phyloP scores from a whole-genome alignment of 1,140 invertebrate species.

The Sitodiplosis mosellana region DNA sequence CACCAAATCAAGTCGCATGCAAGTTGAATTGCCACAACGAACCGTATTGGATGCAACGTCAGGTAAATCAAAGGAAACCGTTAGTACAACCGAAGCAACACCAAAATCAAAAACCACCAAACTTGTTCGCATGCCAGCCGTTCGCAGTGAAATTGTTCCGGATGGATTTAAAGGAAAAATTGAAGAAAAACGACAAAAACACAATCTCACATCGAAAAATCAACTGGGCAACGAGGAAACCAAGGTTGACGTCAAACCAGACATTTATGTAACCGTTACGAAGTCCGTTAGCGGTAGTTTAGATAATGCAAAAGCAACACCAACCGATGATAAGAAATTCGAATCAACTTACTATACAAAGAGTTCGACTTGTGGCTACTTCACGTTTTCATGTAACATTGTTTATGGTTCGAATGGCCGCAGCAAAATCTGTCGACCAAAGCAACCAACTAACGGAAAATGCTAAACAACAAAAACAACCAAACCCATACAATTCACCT shows the following conservation, averaged over 20 bases:
- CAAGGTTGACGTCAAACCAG: constrained; percentile 24
- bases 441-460: constrained; percentile 26
- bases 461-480: constrained; percentile 10
- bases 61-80: neutral
- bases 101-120: constrained; percentile 8
- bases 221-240: constrained; percentile 6
- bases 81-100: neutral
- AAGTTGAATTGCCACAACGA: constrained; percentile 25
- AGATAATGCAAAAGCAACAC: constrained; percentile 31
- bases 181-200: constrained; percentile 23
- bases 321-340: constrained; percentile 38
- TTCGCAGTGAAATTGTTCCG: constrained; percentile 18
- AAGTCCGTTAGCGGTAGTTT: constrained; percentile 56
- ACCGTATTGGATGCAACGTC: neutral
- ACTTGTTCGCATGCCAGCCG: constrained; percentile 15
- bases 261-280: constrained; percentile 48
- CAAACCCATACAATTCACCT: no score
- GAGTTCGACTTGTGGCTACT: constrained; percentile 67
- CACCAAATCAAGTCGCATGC: constrained; percentile 5
- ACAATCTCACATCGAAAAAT: constrained; percentile 14
- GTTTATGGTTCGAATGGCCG: constrained; percentile 54
- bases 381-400: constrained; percentile 63
- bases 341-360: constrained; percentile 67
- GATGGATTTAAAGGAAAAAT: constrained; percentile 22
- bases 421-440: constrained; percentile 62